Conservation (phyloP, 2,113 vertebrate genomes). For the Machaerirhynchus nigripectus region DNA sequence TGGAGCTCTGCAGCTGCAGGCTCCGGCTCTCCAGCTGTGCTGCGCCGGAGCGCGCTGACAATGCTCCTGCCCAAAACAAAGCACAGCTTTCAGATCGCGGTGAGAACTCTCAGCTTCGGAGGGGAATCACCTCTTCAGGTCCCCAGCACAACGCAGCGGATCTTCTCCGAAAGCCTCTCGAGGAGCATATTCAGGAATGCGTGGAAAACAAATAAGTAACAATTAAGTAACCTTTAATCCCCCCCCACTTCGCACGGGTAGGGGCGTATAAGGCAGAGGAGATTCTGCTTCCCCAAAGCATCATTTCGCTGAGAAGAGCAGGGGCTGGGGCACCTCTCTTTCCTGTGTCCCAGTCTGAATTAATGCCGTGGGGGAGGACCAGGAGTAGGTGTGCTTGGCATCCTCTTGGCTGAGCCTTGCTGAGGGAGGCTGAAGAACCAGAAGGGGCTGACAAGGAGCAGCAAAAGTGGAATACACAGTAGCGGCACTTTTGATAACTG, state of each 20-base stretch:
- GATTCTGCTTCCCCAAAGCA: not conserved
- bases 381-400: not conserved
- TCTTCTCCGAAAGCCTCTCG: not conserved
- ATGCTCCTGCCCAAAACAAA: not conserved
- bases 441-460: not conserved
- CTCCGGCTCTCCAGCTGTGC: slow-evolving; percentile 10
- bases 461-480: not conserved
- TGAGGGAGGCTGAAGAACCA: not conserved
- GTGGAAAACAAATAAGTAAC: not conserved
- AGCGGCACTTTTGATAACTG: not conserved
- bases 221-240: not conserved
- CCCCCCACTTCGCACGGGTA: not conserved
- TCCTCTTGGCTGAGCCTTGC: not conserved
- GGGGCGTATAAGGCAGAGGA: not conserved
- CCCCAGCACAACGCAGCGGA: not conserved
- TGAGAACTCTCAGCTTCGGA: fast-evolving
- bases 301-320: not conserved
- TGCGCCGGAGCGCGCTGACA: not conserved
- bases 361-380: not conserved
- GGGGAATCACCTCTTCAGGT: not conserved
- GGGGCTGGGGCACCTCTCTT: not conserved
- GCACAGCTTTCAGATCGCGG: not conserved
- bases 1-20: not conserved
- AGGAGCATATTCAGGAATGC: not conserved
- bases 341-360: not conserved